Conservation (phyloP, 2,113 vertebrate genomes). For the Pithys albifrons region DNA sequence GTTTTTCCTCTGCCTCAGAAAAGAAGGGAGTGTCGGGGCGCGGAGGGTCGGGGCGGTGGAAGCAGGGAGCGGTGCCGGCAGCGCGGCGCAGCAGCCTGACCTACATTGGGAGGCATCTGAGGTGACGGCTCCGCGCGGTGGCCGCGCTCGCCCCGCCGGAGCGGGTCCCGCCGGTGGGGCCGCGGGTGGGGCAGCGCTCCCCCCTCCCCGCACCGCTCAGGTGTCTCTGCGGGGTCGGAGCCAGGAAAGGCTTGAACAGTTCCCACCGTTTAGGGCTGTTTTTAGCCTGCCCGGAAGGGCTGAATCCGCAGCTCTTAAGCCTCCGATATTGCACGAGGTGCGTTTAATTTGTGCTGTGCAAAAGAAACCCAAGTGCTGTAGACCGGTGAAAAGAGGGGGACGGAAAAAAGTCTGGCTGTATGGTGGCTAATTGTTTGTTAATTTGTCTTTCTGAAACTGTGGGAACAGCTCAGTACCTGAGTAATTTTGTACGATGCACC, state of each 20-base stretch:
- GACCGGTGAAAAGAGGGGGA: rapidly evolving
- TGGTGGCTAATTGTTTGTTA: not conserved
- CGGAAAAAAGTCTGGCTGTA: rapidly evolving
- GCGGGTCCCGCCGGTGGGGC: not conserved
- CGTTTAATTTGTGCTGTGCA: not conserved
- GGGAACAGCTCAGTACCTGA: not conserved
- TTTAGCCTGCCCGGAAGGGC: not conserved
- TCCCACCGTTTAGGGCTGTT: not conserved
- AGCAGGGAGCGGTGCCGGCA: not conserved
- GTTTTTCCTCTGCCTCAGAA: rapidly evolving
- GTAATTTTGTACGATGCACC: not conserved
- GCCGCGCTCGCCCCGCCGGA: not conserved
- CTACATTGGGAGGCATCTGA: conserved; percentile 36
- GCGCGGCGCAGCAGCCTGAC: not conserved
- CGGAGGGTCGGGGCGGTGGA: not conserved
- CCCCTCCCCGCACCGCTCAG: not conserved
- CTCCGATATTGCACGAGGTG: not conserved
- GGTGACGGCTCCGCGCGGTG: not conserved
- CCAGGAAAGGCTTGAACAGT: not conserved
- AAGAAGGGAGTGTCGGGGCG: not conserved
- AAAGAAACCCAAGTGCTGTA: not conserved
- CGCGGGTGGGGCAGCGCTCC: not conserved
- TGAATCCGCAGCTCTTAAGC: not conserved
- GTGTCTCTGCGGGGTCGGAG: not conserved
- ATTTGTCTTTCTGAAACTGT: not conserved